A percentile compares a stretch with the other conserved stretches of the same genome.
These are phyloP conservation scores for Malachius bipustulatus DNA, from an alignment of 2,888 invertebrate species.

Conservation along the genomic window DNA sequence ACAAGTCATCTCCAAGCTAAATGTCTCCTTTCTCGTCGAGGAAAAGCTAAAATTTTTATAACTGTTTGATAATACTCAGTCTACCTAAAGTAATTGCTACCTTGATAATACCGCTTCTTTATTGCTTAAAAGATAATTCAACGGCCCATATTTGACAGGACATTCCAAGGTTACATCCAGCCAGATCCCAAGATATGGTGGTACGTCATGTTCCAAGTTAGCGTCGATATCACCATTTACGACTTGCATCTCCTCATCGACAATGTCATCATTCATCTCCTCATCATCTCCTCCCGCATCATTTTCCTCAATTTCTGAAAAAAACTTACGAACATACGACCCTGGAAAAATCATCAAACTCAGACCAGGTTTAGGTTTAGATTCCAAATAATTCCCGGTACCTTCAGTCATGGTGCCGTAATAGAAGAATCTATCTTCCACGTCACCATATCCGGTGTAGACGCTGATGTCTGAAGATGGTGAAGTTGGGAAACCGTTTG, in stretches of 20 bases:
- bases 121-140: slow-evolving; percentile 9
- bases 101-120: too few relatives aligned
- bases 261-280: slow-evolving; percentile 17
- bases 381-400: too few relatives aligned
- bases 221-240: slow-evolving; percentile 12
- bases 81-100: too few relatives aligned
- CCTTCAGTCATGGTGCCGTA: slow-evolving; percentile 34
- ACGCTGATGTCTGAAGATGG: slow-evolving; percentile 27
- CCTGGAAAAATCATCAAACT: slow-evolving; percentile 20
- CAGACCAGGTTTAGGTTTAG: neutral
- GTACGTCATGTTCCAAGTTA: too few relatives aligned
- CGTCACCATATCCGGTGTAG: slow-evolving; percentile 32
- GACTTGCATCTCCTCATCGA: too few relatives aligned
- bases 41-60: too few relatives aligned
- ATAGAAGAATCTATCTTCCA: slow-evolving; percentile 29
- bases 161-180: slow-evolving; percentile 26
- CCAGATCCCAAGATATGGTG: slow-evolving; percentile 25
- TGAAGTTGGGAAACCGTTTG: slow-evolving; percentile 17
- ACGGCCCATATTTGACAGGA: slow-evolving; percentile 26
- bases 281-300: slow-evolving; percentile 21
- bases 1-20: slow-evolving; percentile 23
- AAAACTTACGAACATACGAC: slow-evolving; percentile 28
- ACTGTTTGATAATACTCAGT: too few relatives aligned
- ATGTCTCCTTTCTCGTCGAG: slow-evolving; percentile 9
- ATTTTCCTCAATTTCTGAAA: slow-evolving; percentile 21